Evolutionary conservation across 2,888 invertebrate species (phyloP).

Genomic region (Pristionchus arcanus): DNA sequence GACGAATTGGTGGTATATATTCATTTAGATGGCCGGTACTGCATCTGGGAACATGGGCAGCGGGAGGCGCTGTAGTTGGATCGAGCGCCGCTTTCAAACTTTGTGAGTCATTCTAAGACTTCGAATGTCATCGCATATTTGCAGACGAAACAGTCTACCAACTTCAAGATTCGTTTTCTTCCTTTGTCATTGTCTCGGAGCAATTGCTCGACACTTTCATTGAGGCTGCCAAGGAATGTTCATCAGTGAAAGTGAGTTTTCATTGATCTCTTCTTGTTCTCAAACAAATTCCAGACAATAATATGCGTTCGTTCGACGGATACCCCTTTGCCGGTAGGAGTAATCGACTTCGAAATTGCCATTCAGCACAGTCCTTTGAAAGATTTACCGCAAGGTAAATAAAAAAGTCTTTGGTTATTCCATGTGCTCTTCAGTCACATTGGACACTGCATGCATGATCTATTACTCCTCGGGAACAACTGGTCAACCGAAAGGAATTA

Average conservation of each 20-base stretch:
- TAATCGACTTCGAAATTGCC: background rate
- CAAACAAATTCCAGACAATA: background rate
- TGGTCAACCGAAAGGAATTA: conserved; percentile 16
- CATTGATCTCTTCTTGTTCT: background rate
- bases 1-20: background rate
- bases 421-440: background rate
- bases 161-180: background rate
- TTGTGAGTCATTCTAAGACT: background rate
- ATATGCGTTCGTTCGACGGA: background rate
- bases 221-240: background rate
- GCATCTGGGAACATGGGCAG: conserved; percentile 1
- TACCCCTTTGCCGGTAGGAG: background rate
- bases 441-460: background rate
- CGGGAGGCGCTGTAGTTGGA: background rate
- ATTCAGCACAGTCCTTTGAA: background rate
- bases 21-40: conserved; percentile 19
- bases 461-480: conserved; percentile 27
- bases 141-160: conserved; percentile 30
- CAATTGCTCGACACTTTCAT: background rate
- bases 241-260: background rate
- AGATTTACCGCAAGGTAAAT: background rate
- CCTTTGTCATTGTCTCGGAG: background rate
- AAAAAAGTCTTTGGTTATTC: background rate
- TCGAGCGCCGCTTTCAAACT: conserved; percentile 20
- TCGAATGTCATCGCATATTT: background rate